A percentile compares a stretch with the other conserved stretches of the same genome.
phyloP scores from a whole-genome alignment of 1,140 invertebrate genomes.

The Ceratina japonica region DNA sequence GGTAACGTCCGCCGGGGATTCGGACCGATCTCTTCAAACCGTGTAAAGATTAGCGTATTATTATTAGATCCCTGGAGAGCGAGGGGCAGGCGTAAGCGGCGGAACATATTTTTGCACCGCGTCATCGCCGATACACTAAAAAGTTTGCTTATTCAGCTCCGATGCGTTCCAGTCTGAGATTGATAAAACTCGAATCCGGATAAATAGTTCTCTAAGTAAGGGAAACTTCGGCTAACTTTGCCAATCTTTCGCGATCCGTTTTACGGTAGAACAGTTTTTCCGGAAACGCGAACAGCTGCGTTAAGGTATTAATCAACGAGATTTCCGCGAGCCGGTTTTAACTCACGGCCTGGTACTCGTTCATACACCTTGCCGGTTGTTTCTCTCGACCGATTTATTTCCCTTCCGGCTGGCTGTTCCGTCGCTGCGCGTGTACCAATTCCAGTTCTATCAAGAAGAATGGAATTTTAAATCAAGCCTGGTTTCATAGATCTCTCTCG shows the following conservation, averaged over 20 bases:
- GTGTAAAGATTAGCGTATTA: neutral
- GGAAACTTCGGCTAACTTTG: slow-evolving; percentile 25
- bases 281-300: slow-evolving; percentile 29
- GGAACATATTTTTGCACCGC: too few species aligned
- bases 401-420: neutral
- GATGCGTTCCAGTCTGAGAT: too few species aligned
- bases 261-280: slow-evolving; percentile 7
- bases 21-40: slow-evolving; percentile 4
- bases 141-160: too few species aligned
- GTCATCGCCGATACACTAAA: neutral
- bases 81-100: too few species aligned
- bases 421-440: neutral
- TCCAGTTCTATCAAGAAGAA: neutral
- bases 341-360: slow-evolving; percentile 15
- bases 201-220: neutral
- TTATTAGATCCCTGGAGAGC: neutral
- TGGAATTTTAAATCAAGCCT: neutral
- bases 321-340: slow-evolving; percentile 34
- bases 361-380: neutral
- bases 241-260: slow-evolving; percentile 26
- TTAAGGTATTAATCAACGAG: slow-evolving; percentile 36
- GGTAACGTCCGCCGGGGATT: neutral
- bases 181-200: neutral
- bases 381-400: slow-evolving; percentile 32
- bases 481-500: too few species aligned